A percentile compares a stretch with the other conserved stretches of the same genome.
Conservation (phyloP, 2,888 invertebrate species). For the Neoaliturus tenellus region DNA sequence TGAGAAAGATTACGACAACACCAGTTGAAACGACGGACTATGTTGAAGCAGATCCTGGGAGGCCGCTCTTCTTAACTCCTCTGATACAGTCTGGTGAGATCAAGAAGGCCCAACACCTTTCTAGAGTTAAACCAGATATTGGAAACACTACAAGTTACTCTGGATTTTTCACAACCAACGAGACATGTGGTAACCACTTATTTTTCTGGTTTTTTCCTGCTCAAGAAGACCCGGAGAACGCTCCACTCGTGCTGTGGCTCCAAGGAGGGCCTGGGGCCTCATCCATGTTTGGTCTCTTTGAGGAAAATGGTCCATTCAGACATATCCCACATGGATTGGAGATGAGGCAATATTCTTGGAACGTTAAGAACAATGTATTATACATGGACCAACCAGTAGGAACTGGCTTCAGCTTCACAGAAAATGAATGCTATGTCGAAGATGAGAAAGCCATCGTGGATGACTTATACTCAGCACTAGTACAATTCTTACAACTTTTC, state of each 20-base stretch:
- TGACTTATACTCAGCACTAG: slow-evolving; percentile 84
- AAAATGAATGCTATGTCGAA: slow-evolving; percentile 75
- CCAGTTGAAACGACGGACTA: too few relatives aligned
- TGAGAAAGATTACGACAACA: too few relatives aligned
- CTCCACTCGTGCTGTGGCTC: slow-evolving; percentile 86
- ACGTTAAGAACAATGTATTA: slow-evolving; percentile 84
- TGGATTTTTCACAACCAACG: slow-evolving; percentile 80
- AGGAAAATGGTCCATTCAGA: slow-evolving; percentile 87
- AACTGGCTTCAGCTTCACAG: slow-evolving; percentile 93
- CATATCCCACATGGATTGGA: slow-evolving; percentile 74
- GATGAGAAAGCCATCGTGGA: slow-evolving; percentile 73
- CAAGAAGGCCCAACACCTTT: slow-evolving; percentile 76
- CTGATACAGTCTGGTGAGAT: slow-evolving; percentile 83
- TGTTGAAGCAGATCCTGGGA: slow-evolving; percentile 70
- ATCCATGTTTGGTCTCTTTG: slow-evolving; percentile 86
- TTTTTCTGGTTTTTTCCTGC: slow-evolving; percentile 75
- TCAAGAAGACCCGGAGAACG: slow-evolving; percentile 72
- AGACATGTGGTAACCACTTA: slow-evolving; percentile 73
- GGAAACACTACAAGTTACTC: slow-evolving; percentile 75
- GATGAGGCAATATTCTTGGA: slow-evolving; percentile 87
- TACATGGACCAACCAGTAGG: slow-evolving; percentile 96
- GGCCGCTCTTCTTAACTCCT: slow-evolving; percentile 86
- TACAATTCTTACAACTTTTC: slow-evolving; percentile 90
- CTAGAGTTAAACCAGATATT: slow-evolving; percentile 58
- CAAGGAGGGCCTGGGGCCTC: slow-evolving; percentile 91